Evolutionary conservation across 2,888 invertebrate genomes (phyloP), one percentile per base, ranked within the genome.

Genomic region (Chouioia cunea): DNA sequence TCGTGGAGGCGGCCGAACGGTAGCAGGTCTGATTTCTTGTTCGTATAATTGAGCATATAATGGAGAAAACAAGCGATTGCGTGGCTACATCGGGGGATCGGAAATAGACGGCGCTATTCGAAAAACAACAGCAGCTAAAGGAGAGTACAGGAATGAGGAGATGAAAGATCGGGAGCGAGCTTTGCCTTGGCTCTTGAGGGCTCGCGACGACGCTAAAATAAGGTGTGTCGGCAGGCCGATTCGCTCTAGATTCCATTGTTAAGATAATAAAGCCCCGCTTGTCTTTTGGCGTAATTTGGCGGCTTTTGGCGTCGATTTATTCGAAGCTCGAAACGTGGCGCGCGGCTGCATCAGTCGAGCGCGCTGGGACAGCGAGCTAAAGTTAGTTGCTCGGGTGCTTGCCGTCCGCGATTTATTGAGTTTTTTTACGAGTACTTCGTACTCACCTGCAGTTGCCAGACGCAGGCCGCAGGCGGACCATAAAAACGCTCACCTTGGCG

Each of bases 211-310:
- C 12, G 53, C 46, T 22, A 14, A 46, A 23, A 15, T 23, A 12
- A 14, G 43, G 10, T 14, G 16, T 53, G 63, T 20, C 53, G 44
- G 18, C 18, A 20, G 1, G 59, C 23, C 68, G 56, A 60, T 59
- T 53, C 71, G 71, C 54, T 74, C 73, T 71, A 74, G 71, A 74
- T 73, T 71, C 66, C 65, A 73, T 74, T 71, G 65, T 74, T 71
- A 54, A 71, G 71, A 74, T 74, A 74, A 74, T 65, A 43, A 20
- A 15, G n/a, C n/a, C 64, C 4, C 20, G 15, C 16, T 20, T 0
- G 22, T 15, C 43, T 46, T 23, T 63, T 57, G 56, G 50, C 63
- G n/a, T n/a, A n/a, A n/a, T n/a, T n/a, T n/a, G n/a, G n/a, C n/a
- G n/a, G n/a, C n/a, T n/a, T n/a, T n/a, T n/a, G 53, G 46, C 22